Evolutionary conservation across 2,888 invertebrate species (phyloP).

Genomic region (Luffia ferchaultella): DNA sequence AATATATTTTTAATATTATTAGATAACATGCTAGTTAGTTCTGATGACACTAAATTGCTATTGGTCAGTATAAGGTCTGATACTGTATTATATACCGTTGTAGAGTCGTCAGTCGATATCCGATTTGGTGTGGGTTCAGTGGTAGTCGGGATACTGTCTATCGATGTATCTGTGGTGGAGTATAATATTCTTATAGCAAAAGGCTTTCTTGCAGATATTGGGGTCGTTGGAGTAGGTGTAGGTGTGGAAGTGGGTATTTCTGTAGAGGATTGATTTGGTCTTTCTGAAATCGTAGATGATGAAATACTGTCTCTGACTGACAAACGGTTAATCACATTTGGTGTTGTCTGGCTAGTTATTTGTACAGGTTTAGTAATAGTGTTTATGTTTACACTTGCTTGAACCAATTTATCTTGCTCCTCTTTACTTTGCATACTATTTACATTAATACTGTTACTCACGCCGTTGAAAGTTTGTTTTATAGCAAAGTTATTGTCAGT

Average conservation of each 20-base stretch:
- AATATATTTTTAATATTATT: slow-evolving; percentile 55
- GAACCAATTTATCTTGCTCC: slow-evolving; percentile 35
- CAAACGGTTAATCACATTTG: slow-evolving; percentile 57
- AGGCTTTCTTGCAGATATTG: slow-evolving; percentile 52
- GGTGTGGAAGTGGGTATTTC: slow-evolving; percentile 23
- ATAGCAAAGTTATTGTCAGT: slow-evolving; percentile 40
- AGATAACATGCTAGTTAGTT: slow-evolving; percentile 63
- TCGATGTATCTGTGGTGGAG: slow-evolving; percentile 47
- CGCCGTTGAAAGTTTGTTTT: slow-evolving; percentile 52
- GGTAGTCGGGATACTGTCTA: slow-evolving; percentile 47
- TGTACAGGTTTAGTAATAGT: slow-evolving; percentile 59
- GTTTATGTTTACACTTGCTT: slow-evolving; percentile 39
- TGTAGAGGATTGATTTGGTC: slow-evolving; percentile 14
- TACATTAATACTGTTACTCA: slow-evolving; percentile 62
- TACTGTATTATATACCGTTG: slow-evolving; percentile 59
- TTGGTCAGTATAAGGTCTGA: slow-evolving; percentile 56
- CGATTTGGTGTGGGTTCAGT: slow-evolving; percentile 38
- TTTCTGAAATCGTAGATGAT: slow-evolving; percentile 41
- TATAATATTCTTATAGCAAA: slow-evolving; percentile 58
- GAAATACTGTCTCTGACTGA: slow-evolving; percentile 46
- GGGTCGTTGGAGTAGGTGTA: slow-evolving; percentile 39
- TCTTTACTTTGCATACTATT: slow-evolving; percentile 45
- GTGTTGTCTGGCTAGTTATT: slow-evolving; percentile 46
- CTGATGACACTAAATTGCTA: slow-evolving; percentile 54
- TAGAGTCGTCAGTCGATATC: slow-evolving; percentile 44